phyloP scores from a whole-genome alignment of 2,888 invertebrate species.

The Nudaria mundana region DNA sequence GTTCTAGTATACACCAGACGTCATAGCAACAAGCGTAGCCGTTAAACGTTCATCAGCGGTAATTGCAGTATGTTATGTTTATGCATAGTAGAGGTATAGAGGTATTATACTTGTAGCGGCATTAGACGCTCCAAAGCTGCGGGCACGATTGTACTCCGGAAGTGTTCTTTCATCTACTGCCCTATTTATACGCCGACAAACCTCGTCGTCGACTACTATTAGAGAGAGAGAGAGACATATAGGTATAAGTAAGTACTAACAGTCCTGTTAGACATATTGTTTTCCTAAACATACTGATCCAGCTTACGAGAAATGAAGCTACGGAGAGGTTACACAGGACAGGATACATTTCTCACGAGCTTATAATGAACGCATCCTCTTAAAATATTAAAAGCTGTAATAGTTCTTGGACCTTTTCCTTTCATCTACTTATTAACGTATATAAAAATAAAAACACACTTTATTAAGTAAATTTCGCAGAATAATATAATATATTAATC shows the following conservation, averaged over 20 bases:
- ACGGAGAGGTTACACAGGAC: no score
- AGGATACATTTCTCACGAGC: slow-evolving; percentile 19
- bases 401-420: slow-evolving; percentile 4
- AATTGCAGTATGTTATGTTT: slow-evolving; percentile 29
- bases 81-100: no score
- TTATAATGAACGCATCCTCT: slow-evolving; percentile 7
- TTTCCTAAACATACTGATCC: no score
- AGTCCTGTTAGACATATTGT: no score
- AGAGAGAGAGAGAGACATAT: slow-evolving; percentile 19
- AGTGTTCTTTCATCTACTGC: slow-evolving; percentile 59
- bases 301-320: no score
- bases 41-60: slow-evolving; percentile 43
- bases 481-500: slow-evolving; percentile 20
- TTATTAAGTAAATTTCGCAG: slow-evolving; percentile 14
- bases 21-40: slow-evolving; percentile 19
- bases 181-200: slow-evolving; percentile 59
- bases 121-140: slow-evolving; percentile 42
- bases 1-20: slow-evolving; percentile 10
- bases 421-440: slow-evolving; percentile 10
- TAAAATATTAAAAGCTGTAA: slow-evolving; percentile 6
- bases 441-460: no score
- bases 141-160: slow-evolving; percentile 50
- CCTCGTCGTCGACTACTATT: slow-evolving; percentile 26
- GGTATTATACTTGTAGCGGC: slow-evolving; percentile 15
- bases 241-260: no score